Evolutionary conservation across 92 coral and sea anemone genomes (phyloP).

Genomic region (Diadumene lineata): DNA sequence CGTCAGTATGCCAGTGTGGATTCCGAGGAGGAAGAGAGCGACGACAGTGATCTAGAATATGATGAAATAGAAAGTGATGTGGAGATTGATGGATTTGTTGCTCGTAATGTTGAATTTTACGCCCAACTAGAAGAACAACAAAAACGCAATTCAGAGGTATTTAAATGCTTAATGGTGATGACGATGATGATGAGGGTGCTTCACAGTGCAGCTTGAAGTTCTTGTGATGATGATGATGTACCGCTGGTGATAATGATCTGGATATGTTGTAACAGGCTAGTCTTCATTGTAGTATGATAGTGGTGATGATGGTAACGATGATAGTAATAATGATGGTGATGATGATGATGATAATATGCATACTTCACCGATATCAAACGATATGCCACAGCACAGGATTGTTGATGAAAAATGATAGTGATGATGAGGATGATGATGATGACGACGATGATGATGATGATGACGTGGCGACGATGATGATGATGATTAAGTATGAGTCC

Average conservation of each 20-base stretch:
- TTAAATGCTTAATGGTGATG: background rate
- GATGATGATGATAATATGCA: background rate
- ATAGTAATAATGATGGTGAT: background rate
- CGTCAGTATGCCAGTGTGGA: conserved; percentile 66
- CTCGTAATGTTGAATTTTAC: conserved; percentile 59
- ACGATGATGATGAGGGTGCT: background rate
- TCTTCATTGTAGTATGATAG: background rate
- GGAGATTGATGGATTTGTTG: conserved; percentile 55
- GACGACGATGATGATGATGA: background rate
- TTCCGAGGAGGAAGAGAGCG: conserved; percentile 56
- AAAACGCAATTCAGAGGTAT: conserved; percentile 80
- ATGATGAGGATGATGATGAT: background rate
- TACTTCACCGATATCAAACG: background rate
- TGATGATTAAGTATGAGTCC: no score
- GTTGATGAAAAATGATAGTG: no score
- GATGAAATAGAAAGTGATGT: conserved; percentile 58
- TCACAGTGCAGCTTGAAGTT: no score
- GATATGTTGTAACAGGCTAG: no score
- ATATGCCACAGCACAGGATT: no score
- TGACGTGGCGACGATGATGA: background rate
- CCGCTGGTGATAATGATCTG: no score
- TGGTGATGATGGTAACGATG: background rate
- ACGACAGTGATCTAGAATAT: conserved; percentile 77
- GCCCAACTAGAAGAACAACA: conserved; percentile 86
- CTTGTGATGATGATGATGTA: no score